Evolutionary conservation across 2,113 vertebrate species (phyloP), one percentile per base, ranked within the genome.

Genomic region (Pterocles gutturalis): DNA sequence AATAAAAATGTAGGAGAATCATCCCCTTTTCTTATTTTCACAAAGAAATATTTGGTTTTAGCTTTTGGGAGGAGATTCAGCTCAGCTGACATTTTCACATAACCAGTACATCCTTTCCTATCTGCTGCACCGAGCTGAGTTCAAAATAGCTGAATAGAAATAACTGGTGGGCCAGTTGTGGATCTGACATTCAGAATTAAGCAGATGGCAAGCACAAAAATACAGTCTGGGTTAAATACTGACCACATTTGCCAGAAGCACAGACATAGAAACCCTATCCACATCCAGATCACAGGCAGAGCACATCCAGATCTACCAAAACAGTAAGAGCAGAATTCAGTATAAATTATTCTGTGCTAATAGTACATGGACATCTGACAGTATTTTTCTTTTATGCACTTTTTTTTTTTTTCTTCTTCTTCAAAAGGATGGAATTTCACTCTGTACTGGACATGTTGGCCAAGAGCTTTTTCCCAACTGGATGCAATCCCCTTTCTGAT

Each of bases 151-250:
- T 80, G 90, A 94, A 96, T 90, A 61, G 83, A 93, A 97, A 96
- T 91, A 95, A 83, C 80, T 91, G 94, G 51, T 16, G 22, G 96
- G 91, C 92, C 96, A 97, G 91, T 96, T 96, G 94, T 97, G 95
- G 89, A 96, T 89, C 89, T 97, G 94, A 97, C 96, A 96, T 93
- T 97, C 95, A 93, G 95, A 97, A 96, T 95, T 54, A 93, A 96
- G 93, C 95, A 97, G 96, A 96, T 97, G 97, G 96, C 75, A 94
- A 95, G 95, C 93, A 92, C 91, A 58, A 94, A 92, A 97, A 97
- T 95, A 91, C 91, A 97, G 96, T 85, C 94, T 96, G 97, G 96
- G 95, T 97, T 97, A 97, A 97, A 91, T 60, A 90, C 88, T 95
- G 93, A 93, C 89, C 95, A 73, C 84, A 82, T 90, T 95, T 98